Conservation (phyloP, 2,113 vertebrate species). For the Peromyscus leucopus region DNA sequence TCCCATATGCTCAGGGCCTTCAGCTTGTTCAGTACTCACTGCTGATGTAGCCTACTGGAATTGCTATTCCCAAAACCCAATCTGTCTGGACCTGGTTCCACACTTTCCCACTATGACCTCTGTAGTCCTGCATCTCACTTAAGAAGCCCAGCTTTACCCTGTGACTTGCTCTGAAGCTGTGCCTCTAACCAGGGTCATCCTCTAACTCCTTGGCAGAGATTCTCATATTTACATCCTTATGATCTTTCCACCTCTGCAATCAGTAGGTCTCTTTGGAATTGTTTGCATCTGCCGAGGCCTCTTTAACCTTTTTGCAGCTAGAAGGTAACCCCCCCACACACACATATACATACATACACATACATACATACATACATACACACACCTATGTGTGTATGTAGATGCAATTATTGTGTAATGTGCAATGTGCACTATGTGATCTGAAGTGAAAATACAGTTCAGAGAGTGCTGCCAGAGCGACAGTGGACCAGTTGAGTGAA, state of each 20-base stretch:
- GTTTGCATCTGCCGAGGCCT: not conserved
- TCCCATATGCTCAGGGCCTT: not conserved
- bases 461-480: not conserved
- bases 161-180: not conserved
- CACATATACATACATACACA: not conserved
- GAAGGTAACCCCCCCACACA: too few relatives aligned
- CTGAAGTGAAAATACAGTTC: not conserved
- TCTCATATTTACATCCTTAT: not conserved
- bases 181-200: not conserved
- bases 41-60: not conserved
- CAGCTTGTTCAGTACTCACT: too few relatives aligned
- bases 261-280: not conserved
- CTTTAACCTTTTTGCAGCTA: not conserved
- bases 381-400: not conserved
- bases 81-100: not conserved
- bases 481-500: not conserved
- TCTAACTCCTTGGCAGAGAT: not conserved
- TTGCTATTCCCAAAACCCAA: not conserved
- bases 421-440: not conserved
- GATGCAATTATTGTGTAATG: not conserved
- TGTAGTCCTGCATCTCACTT: not conserved
- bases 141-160: not conserved
- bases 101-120: not conserved
- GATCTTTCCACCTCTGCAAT: not conserved
- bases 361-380: not conserved